These are phyloP conservation scores for Clytia hemisphaerica DNA, from an alignment of 30 jellyfish, hydroid and myxozoan genomes.

Conservation along the genomic window DNA sequence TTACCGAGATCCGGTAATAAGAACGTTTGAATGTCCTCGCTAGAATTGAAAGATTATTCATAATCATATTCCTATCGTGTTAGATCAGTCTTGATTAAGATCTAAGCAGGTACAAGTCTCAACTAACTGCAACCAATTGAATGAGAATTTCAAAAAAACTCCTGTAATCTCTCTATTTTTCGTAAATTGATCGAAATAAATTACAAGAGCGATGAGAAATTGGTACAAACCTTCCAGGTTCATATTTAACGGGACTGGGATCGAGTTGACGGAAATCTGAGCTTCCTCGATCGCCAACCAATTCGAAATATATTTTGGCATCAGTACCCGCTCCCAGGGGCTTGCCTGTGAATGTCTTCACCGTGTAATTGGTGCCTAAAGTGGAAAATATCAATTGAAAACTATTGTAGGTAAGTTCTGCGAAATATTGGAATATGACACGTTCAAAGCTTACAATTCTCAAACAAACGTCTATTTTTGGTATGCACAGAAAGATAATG, in stretches of 20 bases:
- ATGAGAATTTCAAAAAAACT: no score
- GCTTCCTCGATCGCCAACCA: constrained; percentile 84
- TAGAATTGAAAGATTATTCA: background rate
- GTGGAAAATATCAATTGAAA: no score
- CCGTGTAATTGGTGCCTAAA: constrained; percentile 80
- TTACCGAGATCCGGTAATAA: constrained; percentile 78
- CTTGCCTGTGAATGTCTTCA: constrained; percentile 75
- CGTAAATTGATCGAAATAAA: background rate
- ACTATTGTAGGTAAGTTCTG: no score
- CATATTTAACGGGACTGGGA: constrained; percentile 39
- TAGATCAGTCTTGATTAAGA: no score
- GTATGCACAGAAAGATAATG: background rate
- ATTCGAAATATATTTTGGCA: constrained; percentile 70
- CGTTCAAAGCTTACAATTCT: no score
- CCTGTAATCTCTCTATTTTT: no score
- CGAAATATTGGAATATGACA: no score
- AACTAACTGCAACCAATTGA: no score
- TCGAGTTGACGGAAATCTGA: constrained; percentile 87
- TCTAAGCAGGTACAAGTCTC: no score
- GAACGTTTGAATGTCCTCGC: constrained; percentile 73
- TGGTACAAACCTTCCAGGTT: constrained; percentile 78
- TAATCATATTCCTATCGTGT: no score
- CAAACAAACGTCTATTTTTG: background rate
- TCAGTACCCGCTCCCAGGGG: constrained; percentile 90
- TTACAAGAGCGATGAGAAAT: no score